These are phyloP conservation scores for Drosophila acutilabella DNA, from an alignment of 2,888 invertebrate species.

Conservation along the genomic window DNA sequence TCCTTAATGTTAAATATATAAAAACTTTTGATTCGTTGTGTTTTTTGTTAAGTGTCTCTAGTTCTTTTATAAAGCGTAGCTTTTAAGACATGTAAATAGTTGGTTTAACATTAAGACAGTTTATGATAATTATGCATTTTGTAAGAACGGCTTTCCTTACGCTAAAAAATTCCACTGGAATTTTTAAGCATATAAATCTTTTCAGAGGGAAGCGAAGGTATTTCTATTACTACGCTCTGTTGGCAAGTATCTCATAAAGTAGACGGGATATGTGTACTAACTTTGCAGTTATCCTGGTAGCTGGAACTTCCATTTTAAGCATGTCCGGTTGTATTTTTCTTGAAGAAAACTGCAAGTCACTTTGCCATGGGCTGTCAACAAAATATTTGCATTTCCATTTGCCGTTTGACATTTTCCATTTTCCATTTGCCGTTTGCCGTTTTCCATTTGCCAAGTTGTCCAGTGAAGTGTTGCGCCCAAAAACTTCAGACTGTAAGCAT, in stretches of 20 bases:
- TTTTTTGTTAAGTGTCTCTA: not conserved
- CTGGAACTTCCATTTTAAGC: conserved; percentile 48
- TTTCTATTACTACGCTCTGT: not conserved
- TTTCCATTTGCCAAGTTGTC: conserved; percentile 45
- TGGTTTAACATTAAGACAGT: conserved; percentile 14
- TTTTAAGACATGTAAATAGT: conserved; percentile 61
- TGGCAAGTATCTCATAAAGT: conserved; percentile 33
- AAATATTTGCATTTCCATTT: conserved; percentile 70
- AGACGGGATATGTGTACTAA: conserved; percentile 39
- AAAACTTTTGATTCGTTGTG: not conserved
- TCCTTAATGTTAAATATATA: conserved; percentile 16
- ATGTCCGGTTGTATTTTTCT: conserved; percentile 56
- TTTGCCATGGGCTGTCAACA: conserved; percentile 66
- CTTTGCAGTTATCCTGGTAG: conserved; percentile 25
- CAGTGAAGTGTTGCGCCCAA: conserved; percentile 32
- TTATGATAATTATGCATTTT: conserved; percentile 23
- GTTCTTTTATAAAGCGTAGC: conserved; percentile 45
- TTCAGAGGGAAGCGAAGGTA: not conserved
- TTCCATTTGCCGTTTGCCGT: conserved; percentile 48
- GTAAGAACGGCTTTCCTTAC: conserved; percentile 1
- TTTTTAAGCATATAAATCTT: not conserved
- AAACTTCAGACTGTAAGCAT: conserved; percentile 30
- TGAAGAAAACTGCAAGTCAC: conserved; percentile 66
- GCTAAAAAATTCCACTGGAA: not conserved
- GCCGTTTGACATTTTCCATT: conserved; percentile 30